Evolutionary conservation across 1,140 invertebrate species (phyloP), one percentile per base, ranked within the genome.

Genomic region (Aphidius gifuensis): DNA sequence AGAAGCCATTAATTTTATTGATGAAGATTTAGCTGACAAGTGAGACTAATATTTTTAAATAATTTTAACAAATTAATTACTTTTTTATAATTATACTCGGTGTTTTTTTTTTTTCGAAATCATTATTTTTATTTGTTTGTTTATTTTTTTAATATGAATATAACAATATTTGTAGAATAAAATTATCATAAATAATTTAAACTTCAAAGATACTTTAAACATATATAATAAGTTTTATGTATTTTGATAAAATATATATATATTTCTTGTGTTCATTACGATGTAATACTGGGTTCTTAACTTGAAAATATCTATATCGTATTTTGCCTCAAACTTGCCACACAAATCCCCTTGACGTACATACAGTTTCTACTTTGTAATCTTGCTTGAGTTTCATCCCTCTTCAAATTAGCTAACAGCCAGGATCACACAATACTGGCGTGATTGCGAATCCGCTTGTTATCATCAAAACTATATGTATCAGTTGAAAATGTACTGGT

Each of bases 381-480:
- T 67, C 66, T 67, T 23, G 57, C 51, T 42, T 62, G 56, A 55
- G 54, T 57, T 64, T 64, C 68, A 64, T 65, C 66, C 40, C 40
- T 44, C 23, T 43, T 32, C 50, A 69, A 74, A 71, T 76, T 73
- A 67, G 72, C 70, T 73, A 73, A 73, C 74, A 73, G 68, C 66
- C 69, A 49, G 70, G 70, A 72, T 72, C 67, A 59, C 67, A 76
- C 74, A 76, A 76, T 76, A 72, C 71, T 72, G 70, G 68, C 73
- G 73, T 76, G 74, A 76, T 76, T 76, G 72, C 71, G 75, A 76
- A 76, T 76, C 73, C 74, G 74, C 74, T 75, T 74, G 74, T 76
- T 76, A 76, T 75, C 73, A 65, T 70, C 67, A 73, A 72, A 75
- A 74, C 72, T 75, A 55, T n/a, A 40, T 8, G 53, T 58, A 60